Conservation (phyloP, 2,113 vertebrate species). For the Ahaetulla prasina region DNA sequence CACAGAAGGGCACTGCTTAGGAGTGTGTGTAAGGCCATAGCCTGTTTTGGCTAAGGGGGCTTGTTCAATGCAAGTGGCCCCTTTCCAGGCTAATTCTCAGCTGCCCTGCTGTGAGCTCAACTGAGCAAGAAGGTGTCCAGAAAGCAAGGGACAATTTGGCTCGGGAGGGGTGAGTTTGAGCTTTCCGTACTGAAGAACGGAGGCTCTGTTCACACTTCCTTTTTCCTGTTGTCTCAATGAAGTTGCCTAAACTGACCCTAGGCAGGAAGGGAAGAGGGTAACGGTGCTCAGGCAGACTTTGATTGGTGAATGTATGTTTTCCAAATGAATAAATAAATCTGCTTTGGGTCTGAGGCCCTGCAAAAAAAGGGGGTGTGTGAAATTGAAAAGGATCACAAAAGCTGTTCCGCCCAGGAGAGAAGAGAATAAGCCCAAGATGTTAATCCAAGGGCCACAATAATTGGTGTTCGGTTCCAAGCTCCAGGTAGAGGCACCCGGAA, state of each 20-base stretch:
- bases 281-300: not conserved
- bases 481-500: fast-evolving
- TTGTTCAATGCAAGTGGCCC: not conserved
- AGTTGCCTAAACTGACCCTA: not conserved
- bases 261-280: not conserved
- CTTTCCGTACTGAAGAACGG: not conserved
- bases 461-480: not conserved
- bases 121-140: not conserved
- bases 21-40: not conserved
- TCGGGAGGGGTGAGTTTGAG: not conserved
- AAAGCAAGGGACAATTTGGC: not conserved
- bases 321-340: not conserved
- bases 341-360: not conserved
- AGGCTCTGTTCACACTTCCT: not conserved
- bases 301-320: not conserved
- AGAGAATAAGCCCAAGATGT: not conserved
- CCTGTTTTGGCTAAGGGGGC: not conserved
- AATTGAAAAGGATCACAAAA: not conserved
- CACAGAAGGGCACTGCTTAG: not conserved
- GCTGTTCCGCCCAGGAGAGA: not conserved
- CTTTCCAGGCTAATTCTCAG: not conserved
- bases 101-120: not conserved
- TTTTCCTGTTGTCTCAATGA: not conserved
- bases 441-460: not conserved
- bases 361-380: not conserved